These are phyloP conservation scores for Pangasius krempfi DNA, from an alignment of 2,797 vertebrate genomes.

Conservation along the genomic window DNA sequence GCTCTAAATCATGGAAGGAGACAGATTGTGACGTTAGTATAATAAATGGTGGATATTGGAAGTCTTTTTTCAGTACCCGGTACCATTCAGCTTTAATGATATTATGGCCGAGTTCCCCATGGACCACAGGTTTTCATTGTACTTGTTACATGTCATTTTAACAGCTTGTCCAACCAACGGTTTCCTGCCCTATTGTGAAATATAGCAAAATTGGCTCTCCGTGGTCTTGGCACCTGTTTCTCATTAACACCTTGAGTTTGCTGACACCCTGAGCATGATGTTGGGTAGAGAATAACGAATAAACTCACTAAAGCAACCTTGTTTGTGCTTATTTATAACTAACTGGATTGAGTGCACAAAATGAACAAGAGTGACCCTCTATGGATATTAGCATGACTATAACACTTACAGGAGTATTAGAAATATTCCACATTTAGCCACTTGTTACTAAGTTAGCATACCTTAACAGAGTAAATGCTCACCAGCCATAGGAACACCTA, in stretches of 20 bases:
- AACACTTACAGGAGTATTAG: not conserved
- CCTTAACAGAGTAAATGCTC: not conserved
- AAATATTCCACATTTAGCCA: not conserved
- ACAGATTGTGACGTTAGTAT: not conserved
- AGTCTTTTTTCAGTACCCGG: not conserved
- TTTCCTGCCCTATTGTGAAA: not conserved
- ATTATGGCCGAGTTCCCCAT: not conserved
- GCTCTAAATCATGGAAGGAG: not conserved
- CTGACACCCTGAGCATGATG: not conserved
- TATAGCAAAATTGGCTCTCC: not conserved
- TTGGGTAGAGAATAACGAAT: not conserved
- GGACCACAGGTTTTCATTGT: constrained; percentile 6
- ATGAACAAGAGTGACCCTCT: not conserved
- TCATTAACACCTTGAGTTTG: constrained; percentile 11
- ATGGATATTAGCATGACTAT: not conserved
- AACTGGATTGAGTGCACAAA: not conserved
- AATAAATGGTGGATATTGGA: not conserved
- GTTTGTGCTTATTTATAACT: constrained; percentile 2
- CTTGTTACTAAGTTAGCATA: not conserved
- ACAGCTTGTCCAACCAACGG: constrained; percentile 15
- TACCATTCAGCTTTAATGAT: constrained; percentile 20
- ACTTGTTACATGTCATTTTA: not conserved
- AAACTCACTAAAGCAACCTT: not conserved
- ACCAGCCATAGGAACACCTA: not conserved
- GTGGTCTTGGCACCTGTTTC: not conserved